phyloP scores from a whole-genome alignment of 2,113 vertebrate species.

The Saguinus midas region DNA sequence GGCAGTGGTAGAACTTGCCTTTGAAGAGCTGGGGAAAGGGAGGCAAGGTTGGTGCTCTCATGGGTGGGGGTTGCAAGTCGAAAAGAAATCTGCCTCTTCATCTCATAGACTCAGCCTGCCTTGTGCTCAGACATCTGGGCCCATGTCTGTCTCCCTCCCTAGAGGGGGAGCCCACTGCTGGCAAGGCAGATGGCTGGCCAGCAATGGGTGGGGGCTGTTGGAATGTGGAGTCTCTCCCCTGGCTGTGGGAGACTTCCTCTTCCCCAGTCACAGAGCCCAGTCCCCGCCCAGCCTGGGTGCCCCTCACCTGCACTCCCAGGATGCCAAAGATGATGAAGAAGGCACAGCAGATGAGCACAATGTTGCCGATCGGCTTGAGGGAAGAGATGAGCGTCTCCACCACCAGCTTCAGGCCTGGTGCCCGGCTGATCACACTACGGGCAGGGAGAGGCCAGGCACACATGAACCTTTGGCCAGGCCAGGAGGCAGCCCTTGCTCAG shows the following conservation, averaged over 20 bases:
- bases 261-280: rapidly evolving
- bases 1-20: constrained; percentile 98
- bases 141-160: neutral
- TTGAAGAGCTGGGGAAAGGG: constrained; percentile 92
- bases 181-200: neutral
- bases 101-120: neutral
- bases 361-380: constrained; percentile 98
- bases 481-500: neutral
- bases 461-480: neutral
- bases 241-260: neutral
- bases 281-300: neutral
- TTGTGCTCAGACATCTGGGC: neutral
- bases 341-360: constrained; percentile 98
- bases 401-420: constrained; percentile 96
- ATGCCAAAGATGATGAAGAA: constrained; percentile 99
- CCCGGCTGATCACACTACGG: constrained; percentile 94
- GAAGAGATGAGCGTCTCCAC: constrained; percentile 98
- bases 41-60: neutral
- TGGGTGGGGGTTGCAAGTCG: no score
- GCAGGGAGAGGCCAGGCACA: neutral
- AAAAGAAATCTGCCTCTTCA: neutral
- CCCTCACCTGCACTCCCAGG: constrained; percentile 94
- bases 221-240: neutral
- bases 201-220: rapidly evolving
- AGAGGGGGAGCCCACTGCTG: neutral